Percentiles rank a stretch among this genome's conserved stretches.
Conservation (phyloP, 2,113 vertebrate genomes). For the Saguinus midas region DNA sequence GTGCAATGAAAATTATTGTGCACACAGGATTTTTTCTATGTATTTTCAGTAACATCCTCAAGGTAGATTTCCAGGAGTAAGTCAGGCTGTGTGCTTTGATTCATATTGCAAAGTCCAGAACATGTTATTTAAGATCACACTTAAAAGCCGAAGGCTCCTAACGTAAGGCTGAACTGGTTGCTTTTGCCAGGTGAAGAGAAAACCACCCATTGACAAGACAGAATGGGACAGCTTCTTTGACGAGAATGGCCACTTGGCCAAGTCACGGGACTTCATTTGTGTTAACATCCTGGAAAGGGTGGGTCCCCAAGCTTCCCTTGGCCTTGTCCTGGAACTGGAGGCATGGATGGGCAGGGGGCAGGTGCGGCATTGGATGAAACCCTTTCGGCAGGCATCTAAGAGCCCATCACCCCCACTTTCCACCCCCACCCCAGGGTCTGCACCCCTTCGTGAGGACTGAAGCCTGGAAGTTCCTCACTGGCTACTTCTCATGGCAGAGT, state of each 20-base stretch:
- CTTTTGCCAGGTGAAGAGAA: slow-evolving; percentile 58
- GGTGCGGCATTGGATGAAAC: neutral
- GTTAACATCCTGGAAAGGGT: slow-evolving; percentile 75
- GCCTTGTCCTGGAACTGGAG: neutral
- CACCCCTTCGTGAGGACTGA: slow-evolving; percentile 36
- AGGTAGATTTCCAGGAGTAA: neutral
- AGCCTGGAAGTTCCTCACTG: slow-evolving; percentile 75
- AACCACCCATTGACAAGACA: slow-evolving; percentile 63
- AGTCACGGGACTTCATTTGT: slow-evolving; percentile 75
- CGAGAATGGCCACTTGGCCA: slow-evolving; percentile 73
- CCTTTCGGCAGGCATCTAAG: neutral
- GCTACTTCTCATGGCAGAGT: slow-evolving; percentile 71
- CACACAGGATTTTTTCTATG: neutral
- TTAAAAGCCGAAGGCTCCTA: neutral
- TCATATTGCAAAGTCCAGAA: neutral
- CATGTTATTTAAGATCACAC: neutral
- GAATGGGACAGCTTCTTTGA: slow-evolving; percentile 81
- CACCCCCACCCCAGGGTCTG: slow-evolving; percentile 11
- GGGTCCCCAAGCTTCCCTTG: neutral
- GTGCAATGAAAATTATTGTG: slow-evolving; percentile 19
- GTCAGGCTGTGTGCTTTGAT: neutral
- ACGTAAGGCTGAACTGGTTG: neutral
- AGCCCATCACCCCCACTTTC: no score
- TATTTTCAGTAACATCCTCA: slow-evolving; percentile 27
- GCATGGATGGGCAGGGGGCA: neutral